Evolutionary conservation across 1,140 invertebrate species (phyloP).

Genomic region (Penaeus vannamei): DNA sequence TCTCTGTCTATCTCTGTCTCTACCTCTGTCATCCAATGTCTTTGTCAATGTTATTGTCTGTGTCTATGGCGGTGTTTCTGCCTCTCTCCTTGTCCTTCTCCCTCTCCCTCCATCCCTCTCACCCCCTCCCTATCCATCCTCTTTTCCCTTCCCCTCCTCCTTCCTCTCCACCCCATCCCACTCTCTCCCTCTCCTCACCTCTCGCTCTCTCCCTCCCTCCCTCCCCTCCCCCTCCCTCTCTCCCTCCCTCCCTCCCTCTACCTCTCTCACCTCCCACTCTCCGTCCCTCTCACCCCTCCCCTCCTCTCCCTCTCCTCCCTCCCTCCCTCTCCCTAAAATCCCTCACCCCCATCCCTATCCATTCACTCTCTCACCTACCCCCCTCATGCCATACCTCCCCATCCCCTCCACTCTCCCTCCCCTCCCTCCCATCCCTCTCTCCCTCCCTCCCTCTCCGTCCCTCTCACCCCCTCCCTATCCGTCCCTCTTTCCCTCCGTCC

Average conservation of each 20-base stretch:
- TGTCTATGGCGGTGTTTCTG: no score
- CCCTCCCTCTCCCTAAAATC: conserved; percentile 6
- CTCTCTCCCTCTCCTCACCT: neutral
- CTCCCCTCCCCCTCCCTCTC: neutral
- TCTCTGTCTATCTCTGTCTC: no score
- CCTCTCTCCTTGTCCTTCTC: no score
- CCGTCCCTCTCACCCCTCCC: neutral
- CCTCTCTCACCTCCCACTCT: neutral
- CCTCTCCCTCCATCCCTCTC: neutral
- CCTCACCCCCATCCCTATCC: neutral
- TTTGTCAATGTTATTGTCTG: no score
- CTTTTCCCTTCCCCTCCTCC: no score
- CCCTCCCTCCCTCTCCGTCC: neutral
- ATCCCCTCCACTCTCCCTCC: neutral
- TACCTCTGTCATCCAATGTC: no score
- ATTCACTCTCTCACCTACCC: neutral
- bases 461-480: neutral
- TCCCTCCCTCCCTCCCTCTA: neutral
- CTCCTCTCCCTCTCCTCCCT: neutral
- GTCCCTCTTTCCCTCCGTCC: neutral
- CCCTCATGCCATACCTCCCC: neutral
- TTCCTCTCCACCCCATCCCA: neutral
- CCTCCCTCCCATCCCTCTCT: neutral
- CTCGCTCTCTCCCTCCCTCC: neutral
- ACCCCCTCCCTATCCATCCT: neutral